Conservation (phyloP, 2,797 vertebrate species). For the Rhinatrema bivittatum region DNA sequence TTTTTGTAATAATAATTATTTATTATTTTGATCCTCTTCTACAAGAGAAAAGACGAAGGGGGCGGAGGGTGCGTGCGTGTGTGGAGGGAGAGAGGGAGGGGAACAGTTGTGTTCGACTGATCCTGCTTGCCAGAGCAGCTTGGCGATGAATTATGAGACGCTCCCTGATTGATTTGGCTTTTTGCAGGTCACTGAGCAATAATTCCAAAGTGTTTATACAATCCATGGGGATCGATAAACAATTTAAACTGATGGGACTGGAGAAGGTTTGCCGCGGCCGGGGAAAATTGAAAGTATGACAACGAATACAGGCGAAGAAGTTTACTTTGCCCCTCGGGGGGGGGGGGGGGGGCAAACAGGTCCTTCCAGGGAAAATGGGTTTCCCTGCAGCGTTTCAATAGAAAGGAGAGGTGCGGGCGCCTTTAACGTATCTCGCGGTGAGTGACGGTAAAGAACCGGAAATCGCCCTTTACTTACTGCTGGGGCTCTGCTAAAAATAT, state of each 20-base stretch:
- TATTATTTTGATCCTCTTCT: no score
- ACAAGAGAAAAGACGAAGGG: no score
- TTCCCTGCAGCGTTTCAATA: slow-evolving; percentile 26
- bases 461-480: no score
- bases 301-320: slow-evolving; percentile 36
- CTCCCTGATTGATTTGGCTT: slow-evolving; percentile 44
- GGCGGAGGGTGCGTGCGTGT: no score
- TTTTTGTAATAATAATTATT: no score
- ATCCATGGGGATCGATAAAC: slow-evolving; percentile 88
- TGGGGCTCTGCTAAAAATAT: no score
- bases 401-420: slow-evolving; percentile 20
- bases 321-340: slow-evolving; percentile 42
- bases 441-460: no score
- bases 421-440: no score
- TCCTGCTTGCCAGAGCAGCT: slow-evolving; percentile 28
- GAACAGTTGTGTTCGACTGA: no score
- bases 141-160: slow-evolving; percentile 54
- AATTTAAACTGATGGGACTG: slow-evolving; percentile 80
- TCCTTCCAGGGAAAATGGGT: slow-evolving; percentile 41
- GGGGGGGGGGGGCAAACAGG: no score
- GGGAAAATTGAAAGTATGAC: slow-evolving; percentile 48
- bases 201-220: slow-evolving; percentile 63
- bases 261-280: slow-evolving; percentile 42
- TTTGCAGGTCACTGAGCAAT: slow-evolving; percentile 52
- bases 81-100: no score